Evolutionary conservation across 2,113 vertebrate genomes (phyloP), one percentile per base, ranked within the genome.

Genomic region (Cephalophus harveyi): DNA sequence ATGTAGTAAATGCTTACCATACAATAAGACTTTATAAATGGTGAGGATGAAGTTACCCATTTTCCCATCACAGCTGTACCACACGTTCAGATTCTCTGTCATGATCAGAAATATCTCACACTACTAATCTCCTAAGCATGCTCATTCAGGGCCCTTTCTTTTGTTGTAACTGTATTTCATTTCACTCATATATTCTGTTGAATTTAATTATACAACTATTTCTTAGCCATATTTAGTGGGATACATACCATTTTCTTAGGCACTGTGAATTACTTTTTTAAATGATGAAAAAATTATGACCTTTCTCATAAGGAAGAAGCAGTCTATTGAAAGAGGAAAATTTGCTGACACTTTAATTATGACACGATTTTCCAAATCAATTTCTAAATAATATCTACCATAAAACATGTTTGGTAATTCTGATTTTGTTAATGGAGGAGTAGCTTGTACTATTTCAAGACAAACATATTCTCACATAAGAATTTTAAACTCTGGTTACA

Each of bases 401-500:
- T 91, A 93, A 97, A 62, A 64, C 16, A 79, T 30, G 71, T 96
- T 67, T 85, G 57, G 28, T 94, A 57, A 55, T 78, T 91, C 48
- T 90, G 74, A 82, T 93, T 96, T 67, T 96, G 48, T 64, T 96
- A 83, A 96, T 91, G 30, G 13, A 89, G 21, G n/a, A 87, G 23
- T 87, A 93, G 62, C 21, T 57, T 74, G 14, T 76, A 52, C 30
- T 83, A 87, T 50, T 83, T 28, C 28, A 90, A 54, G 30, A 76
- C 27, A 52, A 76, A 78, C 21, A 52, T 87, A 90, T 91, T 40
- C 33, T n/a, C 27, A 83, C 59, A 19, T 90, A 90, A 48, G 8
- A 87, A 82, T 76, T 96, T 2, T 11, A 96, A 97, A 87, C 48
- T 86, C 33, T 57, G 33, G 48, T 55, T 94, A 50, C 23, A 17